Evolutionary conservation across 2,888 invertebrate genomes (phyloP), one percentile per base, ranked within the genome.

Genomic region (Diarsia dahlii): DNA sequence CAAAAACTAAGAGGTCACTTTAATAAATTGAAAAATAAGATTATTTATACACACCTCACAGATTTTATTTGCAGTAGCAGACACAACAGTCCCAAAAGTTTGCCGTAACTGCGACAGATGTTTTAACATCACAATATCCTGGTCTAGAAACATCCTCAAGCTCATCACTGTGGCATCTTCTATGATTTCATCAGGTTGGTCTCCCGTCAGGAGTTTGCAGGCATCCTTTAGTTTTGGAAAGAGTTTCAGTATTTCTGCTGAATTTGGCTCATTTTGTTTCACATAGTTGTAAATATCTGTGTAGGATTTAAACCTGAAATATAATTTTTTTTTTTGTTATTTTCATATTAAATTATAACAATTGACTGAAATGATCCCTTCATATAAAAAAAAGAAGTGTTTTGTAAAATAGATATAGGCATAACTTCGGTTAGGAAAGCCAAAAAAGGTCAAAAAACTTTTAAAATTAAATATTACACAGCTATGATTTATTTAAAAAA

Each of bases 161-260:
- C 97, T 93, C 87, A 97, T 97, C 0, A 98, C 93, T 0, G 97
- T 92, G 1, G 98, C 97, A 92, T 98, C 98, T 87, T 98, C 97
- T 13, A 97, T 94, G 12, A 97, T 93, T 78, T 97, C 97, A 81
- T 96, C 93, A 54, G 97, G 87, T 83, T 97, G 97, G 63, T 97
- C 98, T 39, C 94, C 97, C 39, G 97, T 96, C 78, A 97, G 91
- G 68, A 94, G 88, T 80, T 93, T 94, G 70, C 95, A 92, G 65
- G 92, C 87, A 65, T 92, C 93, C 89, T 95, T 93, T 62, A 95
- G 84, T 82, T 92, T 84, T 34, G 89, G 78, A 15, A 96, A 85
- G 2, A 90, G 88, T 81, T 94, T 89, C 78, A 97, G 76, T 82
- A 96, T 88, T n/a, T 92, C 86, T 0, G 92, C 78, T n/a, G 91